A percentile compares a stretch with the other conserved stretches of the same genome.
Conservation (phyloP, 2,888 invertebrate species). For the Limenitis camilla region DNA sequence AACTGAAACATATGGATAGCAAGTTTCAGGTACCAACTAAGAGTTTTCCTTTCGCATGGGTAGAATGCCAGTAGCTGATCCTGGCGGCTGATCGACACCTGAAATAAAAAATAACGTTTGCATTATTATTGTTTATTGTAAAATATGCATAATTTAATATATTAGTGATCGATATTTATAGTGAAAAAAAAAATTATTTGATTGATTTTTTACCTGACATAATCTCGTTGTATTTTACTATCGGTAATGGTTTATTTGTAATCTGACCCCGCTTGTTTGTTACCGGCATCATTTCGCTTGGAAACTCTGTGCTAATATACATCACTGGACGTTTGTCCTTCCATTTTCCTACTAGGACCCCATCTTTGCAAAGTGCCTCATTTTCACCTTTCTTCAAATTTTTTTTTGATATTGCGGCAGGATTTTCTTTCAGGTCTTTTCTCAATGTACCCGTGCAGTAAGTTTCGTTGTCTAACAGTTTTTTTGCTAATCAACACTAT, state of each 20-base stretch:
- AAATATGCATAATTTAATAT: too few species aligned
- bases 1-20: constrained; percentile 17
- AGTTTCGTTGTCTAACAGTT: constrained; percentile 4
- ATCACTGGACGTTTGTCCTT: constrained; percentile 15
- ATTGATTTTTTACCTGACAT: constrained; percentile 28
- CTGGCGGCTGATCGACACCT: too few species aligned
- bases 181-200: too few species aligned
- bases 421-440: constrained; percentile 12
- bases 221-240: constrained; percentile 23
- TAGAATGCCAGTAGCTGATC: constrained; percentile 26
- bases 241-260: constrained; percentile 19
- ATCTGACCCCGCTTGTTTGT: constrained; percentile 22
- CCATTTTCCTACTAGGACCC: constrained; percentile 23
- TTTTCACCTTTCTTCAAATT: constrained; percentile 5
- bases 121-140: too few species aligned
- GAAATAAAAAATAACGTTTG: too few species aligned
- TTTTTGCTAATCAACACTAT: constrained; percentile 1
- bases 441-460: constrained; percentile 9
- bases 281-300: constrained; percentile 20
- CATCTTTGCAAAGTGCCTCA: constrained; percentile 1
- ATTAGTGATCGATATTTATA: too few species aligned
- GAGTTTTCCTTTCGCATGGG: constrained; percentile 24
- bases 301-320: constrained; percentile 23
- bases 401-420: constrained; percentile 1
- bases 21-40: constrained; percentile 25